Conservation (phyloP, 2,888 invertebrate species). For the Parasteatoda lunata region DNA sequence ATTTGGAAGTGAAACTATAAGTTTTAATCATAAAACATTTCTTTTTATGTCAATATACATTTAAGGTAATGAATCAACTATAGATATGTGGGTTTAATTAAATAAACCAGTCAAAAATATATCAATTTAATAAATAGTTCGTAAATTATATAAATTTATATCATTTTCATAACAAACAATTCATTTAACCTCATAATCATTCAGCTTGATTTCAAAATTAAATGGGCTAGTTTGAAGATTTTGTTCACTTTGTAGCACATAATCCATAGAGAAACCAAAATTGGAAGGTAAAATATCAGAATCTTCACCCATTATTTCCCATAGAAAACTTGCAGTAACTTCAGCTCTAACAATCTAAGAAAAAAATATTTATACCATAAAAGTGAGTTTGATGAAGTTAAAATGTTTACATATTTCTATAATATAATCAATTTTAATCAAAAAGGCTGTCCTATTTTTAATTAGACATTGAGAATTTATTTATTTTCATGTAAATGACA, state of each 20-base stretch:
- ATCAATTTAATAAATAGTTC: no score
- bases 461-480: no score
- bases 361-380: not conserved
- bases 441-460: no score
- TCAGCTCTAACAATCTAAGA: slow-evolving; percentile 82
- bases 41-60: no score
- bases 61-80: no score
- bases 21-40: no score
- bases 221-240: slow-evolving; percentile 77
- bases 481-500: no score
- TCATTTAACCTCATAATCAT: slow-evolving; percentile 82
- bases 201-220: slow-evolving; percentile 84
- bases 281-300: slow-evolving; percentile 76
- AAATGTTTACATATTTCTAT: not conserved
- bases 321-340: slow-evolving; percentile 86
- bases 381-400: not conserved
- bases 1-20: no score
- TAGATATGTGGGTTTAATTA: no score
- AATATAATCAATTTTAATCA: not conserved
- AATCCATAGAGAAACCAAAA: slow-evolving; percentile 80
- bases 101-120: no score
- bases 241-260: slow-evolving; percentile 73
- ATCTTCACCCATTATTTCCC: slow-evolving; percentile 80
- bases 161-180: no score
- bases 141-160: not conserved